Evolutionary conservation across 2,888 invertebrate species (phyloP), one percentile per base, ranked within the genome.

Genomic region (Melanchra persicariae): DNA sequence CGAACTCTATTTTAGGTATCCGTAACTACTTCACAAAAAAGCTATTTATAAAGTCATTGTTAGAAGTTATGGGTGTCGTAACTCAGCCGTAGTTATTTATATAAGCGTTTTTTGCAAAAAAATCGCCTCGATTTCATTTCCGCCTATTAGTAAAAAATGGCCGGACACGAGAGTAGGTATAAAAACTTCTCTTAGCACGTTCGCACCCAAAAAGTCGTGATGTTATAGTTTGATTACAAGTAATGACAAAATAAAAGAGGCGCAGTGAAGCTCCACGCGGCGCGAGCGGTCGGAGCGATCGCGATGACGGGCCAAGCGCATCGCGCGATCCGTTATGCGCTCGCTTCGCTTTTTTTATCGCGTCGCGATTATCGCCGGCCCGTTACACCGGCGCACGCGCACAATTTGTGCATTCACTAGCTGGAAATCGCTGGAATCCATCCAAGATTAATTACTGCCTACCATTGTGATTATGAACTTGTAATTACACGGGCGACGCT

Each of bases 331-430:
- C 94, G 94, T 93, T 94, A 94, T 92, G 90, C 91, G 91, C 87
- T 88, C 85, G 88, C 90, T 88, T 87, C 82, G 88, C 70, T 84
- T 93, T 94, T 93, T 94, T 93, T 93, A 93, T 93, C 93, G 84
- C 88, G 82, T 78, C 71, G 89, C 91, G 93, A 94, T 94, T 93
- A 94, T 92, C 89, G 88, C 83, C 81, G 87, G 87, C 85, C 94
- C 94, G 95, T 95, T 94, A 95, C 87, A 84, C 85, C 85, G 87
- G 86, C 90, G 92, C 93, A 91, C 91, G 93, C 91, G 92, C 89
- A 87, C 89, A 88, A 89, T 89, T 89, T 89, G 88, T 86, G 85
- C 89, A 85, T 81, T 76, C 79, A 79, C 82, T 81, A 65, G 84
- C 80, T 87, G 85, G 87, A 89, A 88, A 90, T 87, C 88, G 86